phyloP scores from a whole-genome alignment of 2,888 invertebrate species.

The Drosophila cognata region DNA sequence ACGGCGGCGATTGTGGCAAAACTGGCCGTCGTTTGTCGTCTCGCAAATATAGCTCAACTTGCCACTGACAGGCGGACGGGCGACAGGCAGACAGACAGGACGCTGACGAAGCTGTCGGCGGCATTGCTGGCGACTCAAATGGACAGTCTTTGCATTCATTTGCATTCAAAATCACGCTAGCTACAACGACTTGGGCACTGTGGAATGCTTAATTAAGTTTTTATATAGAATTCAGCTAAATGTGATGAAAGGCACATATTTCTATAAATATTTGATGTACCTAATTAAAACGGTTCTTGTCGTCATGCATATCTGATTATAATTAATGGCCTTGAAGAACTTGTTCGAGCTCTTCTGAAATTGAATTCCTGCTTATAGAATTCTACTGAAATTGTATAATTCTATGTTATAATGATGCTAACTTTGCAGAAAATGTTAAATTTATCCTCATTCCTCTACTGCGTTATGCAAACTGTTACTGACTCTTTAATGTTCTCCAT shows the following conservation, averaged over 20 bases:
- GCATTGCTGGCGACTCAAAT: constrained; percentile 70
- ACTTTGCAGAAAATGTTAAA: background rate
- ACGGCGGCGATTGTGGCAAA: constrained; percentile 11
- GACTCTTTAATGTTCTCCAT: too few species aligned
- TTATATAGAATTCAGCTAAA: constrained; percentile 11
- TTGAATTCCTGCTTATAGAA: background rate
- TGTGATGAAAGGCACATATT: background rate
- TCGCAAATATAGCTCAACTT: constrained; percentile 34
- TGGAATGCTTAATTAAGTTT: constrained; percentile 32
- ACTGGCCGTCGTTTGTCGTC: constrained; percentile 29
- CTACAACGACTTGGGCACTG: constrained; percentile 37
- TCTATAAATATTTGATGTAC: constrained; percentile 3
- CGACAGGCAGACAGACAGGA: constrained; percentile 1
- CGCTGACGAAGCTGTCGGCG: constrained; percentile 58
- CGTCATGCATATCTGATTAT: background rate
- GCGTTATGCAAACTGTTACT: background rate
- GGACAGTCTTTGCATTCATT: constrained; percentile 77
- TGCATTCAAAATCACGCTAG: constrained; percentile 71
- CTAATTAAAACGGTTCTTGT: background rate
- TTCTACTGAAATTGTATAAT: background rate
- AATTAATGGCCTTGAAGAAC: background rate
- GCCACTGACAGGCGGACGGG: constrained; percentile 48
- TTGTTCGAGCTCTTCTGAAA: background rate
- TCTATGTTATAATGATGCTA: background rate
- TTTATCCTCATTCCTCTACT: background rate